Evolutionary conservation across 2,113 vertebrate species (phyloP).

Genomic region (Barbus barbus): DNA sequence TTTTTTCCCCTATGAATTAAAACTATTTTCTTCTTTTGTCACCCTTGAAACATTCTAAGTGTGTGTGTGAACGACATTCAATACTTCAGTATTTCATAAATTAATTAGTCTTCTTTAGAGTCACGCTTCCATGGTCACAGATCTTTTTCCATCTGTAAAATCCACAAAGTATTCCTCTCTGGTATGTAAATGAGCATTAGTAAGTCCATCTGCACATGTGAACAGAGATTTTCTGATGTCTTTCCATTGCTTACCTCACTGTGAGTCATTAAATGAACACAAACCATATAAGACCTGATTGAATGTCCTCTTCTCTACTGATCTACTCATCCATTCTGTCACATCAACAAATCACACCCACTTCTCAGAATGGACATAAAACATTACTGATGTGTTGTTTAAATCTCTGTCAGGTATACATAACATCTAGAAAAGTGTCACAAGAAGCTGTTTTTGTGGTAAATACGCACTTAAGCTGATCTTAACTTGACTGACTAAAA

Average conservation of each 20-base stretch:
- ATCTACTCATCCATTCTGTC: constrained; percentile 17
- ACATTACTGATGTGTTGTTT: neutral
- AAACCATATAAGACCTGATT: constrained; percentile 32
- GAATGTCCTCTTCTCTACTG: constrained; percentile 35
- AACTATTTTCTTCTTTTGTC: neutral
- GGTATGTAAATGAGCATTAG: neutral
- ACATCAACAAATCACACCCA: constrained; percentile 30
- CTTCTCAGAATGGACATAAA: constrained; percentile 3
- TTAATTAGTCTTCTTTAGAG: neutral
- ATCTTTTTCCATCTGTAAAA: neutral
- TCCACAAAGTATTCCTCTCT: neutral
- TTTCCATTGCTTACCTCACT: neutral
- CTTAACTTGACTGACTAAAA: neutral
- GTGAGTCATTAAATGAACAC: constrained; percentile 1
- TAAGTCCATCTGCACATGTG: constrained; percentile 7
- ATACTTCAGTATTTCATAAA: neutral
- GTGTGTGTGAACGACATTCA: neutral
- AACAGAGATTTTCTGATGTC: constrained; percentile 16
- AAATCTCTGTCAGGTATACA: neutral
- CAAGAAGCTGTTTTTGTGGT: neutral
- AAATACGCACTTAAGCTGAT: neutral
- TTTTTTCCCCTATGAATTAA: neutral
- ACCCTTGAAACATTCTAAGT: neutral
- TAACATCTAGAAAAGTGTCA: neutral
- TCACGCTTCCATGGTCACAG: neutral